These are phyloP conservation scores for Acleris emargana DNA, from an alignment of 2,888 invertebrate genomes.

Conservation along the genomic window DNA sequence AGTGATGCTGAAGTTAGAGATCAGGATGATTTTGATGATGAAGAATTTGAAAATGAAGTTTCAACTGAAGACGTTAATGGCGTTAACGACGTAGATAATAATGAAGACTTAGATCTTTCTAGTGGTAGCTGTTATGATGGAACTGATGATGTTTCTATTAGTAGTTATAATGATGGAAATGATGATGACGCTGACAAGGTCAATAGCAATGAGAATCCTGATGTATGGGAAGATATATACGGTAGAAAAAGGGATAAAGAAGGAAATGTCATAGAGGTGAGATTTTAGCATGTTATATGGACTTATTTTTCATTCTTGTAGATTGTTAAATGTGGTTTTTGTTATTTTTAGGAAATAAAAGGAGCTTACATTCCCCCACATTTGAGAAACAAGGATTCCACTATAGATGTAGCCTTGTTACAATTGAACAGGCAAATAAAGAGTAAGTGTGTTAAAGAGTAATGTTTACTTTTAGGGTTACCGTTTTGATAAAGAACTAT, in stretches of 20 bases:
- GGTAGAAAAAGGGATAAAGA: conserved; percentile 92
- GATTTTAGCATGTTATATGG: conserved; percentile 6
- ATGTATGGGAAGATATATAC: conserved; percentile 95
- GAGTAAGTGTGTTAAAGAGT: conserved; percentile 77
- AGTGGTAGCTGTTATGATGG: no score
- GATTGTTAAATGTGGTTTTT: not conserved
- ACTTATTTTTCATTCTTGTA: not conserved
- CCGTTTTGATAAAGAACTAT: no score
- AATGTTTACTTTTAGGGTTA: no score
- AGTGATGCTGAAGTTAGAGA: conserved; percentile 37
- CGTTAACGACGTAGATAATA: conserved; percentile 37
- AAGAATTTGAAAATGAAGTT: no score
- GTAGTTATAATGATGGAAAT: no score
- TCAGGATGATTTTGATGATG: conserved; percentile 39
- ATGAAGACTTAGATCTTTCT: conserved; percentile 49
- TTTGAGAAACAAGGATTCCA: conserved; percentile 84
- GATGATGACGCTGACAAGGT: conserved; percentile 42
- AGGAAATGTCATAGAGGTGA: conserved; percentile 89
- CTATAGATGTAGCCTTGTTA: conserved; percentile 83
- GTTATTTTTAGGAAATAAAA: conserved; percentile 64
- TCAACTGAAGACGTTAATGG: no score
- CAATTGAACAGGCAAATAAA: conserved; percentile 92
- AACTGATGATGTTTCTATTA: conserved; percentile 42
- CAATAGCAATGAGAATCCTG: conserved; percentile 61
- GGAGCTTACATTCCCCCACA: conserved; percentile 94